Percentiles rank a stretch among this genome's conserved stretches.
Evolutionary conservation across 1,140 invertebrate species (phyloP).

Genomic region (Bombus sylvicola): DNA sequence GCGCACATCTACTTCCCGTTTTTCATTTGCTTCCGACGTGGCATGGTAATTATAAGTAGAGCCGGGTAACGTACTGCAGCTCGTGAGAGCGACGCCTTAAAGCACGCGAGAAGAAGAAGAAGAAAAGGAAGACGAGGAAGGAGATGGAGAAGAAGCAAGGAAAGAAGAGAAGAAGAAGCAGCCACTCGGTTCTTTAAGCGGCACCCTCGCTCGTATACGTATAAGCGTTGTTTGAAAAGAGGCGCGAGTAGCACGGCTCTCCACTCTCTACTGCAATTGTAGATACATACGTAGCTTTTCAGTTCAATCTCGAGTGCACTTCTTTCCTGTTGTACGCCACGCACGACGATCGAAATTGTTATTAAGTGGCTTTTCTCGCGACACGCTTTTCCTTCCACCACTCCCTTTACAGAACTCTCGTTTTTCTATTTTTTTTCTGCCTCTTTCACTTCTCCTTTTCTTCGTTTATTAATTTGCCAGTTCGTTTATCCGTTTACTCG

Average conservation of each 20-base stretch:
- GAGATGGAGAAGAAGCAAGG: conserved; percentile 6
- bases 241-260: conserved; percentile 38
- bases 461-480: background rate
- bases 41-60: conserved; percentile 63
- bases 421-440: too few relatives aligned
- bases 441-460: background rate
- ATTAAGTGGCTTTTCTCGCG: conserved; percentile 8
- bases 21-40: conserved; percentile 38
- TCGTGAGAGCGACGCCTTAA: conserved; percentile 61
- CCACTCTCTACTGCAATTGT: conserved; percentile 10
- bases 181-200: conserved; percentile 48
- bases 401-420: background rate
- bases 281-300: conserved; percentile 33
- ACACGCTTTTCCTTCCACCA: background rate
- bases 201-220: background rate
- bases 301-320: conserved; percentile 36
- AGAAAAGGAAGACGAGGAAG: conserved; percentile 6
- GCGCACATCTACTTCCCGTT: conserved; percentile 32
- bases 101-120: conserved; percentile 35
- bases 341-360: conserved; percentile 28
- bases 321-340: conserved; percentile 5
- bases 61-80: conserved; percentile 42
- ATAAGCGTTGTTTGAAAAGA: conserved; percentile 47
- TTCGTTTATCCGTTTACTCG: background rate
- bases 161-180: conserved; percentile 19